Base-by-base conservation (phyloP, 2,797 vertebrate genomes). In the Alosa sapidissima region DNA sequence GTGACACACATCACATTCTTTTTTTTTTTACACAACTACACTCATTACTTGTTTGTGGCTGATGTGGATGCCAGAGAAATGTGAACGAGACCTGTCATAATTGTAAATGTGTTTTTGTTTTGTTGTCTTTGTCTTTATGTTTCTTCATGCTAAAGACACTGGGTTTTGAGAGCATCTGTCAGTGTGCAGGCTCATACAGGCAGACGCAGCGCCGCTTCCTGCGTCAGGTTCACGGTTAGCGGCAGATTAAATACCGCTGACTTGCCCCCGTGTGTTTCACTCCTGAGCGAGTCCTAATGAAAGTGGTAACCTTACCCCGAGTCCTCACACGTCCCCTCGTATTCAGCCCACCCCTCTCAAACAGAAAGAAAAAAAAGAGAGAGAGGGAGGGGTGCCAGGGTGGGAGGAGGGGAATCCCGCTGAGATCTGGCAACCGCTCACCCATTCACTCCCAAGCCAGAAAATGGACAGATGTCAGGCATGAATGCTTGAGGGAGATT, bases 401-500 rank as follows among this genome's bases (percentile, higher is more conserved):
- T 54, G 84, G 68, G 33, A 72, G 68, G 68, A 84, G 83, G 85
- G 83, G 65, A 85, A 91, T 89, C 89, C 87, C 84, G 87, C 81
- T 85, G 28, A 82, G 85, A 87, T 81, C 87, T 88, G 88, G 84
- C 90, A 88, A 90, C 88, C 85, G 83, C 87, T 81, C 87, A 85
- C 88, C 89, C 91, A 92, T 91, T 92, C 91, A 92, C 89, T 91
- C 92, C 54, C 88, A 86, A 33, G 87, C 89, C 89, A 89, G 92
- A 91, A 92, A 93, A 93, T 83, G 89, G 91, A 94, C 94, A 95
- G 93, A 94, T 95, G 94, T 94, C 93, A 91, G 91, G 93, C 92
- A 92, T 88, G 91, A 94, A 93, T 91, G 90, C 88, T 86, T 87
- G 93, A 86, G 83, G 86, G 87, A 90, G 90, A 58, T 72, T 72